phyloP scores from a whole-genome alignment of 2,888 invertebrate genomes.

The Trissoscelio sp. region DNA sequence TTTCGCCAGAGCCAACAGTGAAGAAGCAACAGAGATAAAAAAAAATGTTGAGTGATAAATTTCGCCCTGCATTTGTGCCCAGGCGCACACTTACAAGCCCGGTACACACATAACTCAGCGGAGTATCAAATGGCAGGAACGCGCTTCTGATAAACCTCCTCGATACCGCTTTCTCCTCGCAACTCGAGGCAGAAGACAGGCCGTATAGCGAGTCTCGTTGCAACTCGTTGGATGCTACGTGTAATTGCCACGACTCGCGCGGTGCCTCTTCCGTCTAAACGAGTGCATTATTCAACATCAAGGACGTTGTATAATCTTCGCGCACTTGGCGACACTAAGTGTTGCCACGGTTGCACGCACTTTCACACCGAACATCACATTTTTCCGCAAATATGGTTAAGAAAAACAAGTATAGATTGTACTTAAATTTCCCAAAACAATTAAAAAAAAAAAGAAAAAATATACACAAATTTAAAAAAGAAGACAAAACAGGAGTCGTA shows the following conservation, averaged over 20 bases:
- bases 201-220: constrained; percentile 20
- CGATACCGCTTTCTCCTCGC: constrained; percentile 54
- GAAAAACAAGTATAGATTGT: constrained; percentile 16
- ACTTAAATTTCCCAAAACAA: too few species aligned
- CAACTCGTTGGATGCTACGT: constrained; percentile 48
- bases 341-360: constrained; percentile 48
- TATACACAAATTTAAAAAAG: not conserved
- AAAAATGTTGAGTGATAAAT: constrained; percentile 15
- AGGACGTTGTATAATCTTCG: constrained; percentile 77
- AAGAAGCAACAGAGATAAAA: too few species aligned
- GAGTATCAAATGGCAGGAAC: constrained; percentile 62
- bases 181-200: constrained; percentile 39
- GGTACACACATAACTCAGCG: constrained; percentile 44
- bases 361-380: constrained; percentile 58
- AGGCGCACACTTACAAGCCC: not conserved
- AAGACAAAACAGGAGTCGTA: too few species aligned
- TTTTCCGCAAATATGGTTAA: constrained; percentile 26
- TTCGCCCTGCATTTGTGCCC: constrained; percentile 11
- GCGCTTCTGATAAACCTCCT: constrained; percentile 66
- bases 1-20: not conserved
- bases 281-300: constrained; percentile 76
- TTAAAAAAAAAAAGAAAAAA: too few species aligned
- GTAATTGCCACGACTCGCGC: constrained; percentile 65
- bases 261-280: constrained; percentile 65
- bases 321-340: constrained; percentile 73